These are phyloP conservation scores for Xanthorhoe spadicearia DNA, from an alignment of 2,888 invertebrate genomes.

Conservation along the genomic window DNA sequence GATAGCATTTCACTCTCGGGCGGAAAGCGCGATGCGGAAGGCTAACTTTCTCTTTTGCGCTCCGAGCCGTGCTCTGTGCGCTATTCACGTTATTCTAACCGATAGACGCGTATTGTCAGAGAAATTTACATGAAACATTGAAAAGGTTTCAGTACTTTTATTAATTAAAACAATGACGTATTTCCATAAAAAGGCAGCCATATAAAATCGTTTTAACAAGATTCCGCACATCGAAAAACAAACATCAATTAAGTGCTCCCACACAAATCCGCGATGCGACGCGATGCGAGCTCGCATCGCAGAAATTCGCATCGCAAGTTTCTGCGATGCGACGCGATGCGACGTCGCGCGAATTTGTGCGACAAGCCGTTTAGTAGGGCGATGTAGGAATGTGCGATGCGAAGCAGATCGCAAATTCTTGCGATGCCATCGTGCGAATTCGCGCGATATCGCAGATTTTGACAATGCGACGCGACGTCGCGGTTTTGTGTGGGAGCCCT, in stretches of 20 bases:
- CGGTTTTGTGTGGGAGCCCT: too few relatives aligned
- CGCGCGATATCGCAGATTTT: too few relatives aligned
- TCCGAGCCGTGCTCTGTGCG: slow-evolving; percentile 55
- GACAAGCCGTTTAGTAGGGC: too few relatives aligned
- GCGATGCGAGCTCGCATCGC: too few relatives aligned
- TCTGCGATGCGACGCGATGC: too few relatives aligned
- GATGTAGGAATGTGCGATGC: too few relatives aligned
- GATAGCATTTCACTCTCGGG: slow-evolving; percentile 83
- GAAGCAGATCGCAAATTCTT: too few relatives aligned
- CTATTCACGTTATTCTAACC: slow-evolving; percentile 35
- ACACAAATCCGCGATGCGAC: too few relatives aligned
- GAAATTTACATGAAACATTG: slow-evolving; percentile 10
- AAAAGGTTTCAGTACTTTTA: not conserved
- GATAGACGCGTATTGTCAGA: slow-evolving; percentile 12
- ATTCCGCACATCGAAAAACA: slow-evolving; percentile 49
- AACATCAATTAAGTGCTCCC: slow-evolving; percentile 63
- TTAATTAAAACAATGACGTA: not conserved
- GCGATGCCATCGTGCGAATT: too few relatives aligned
- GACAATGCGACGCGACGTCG: too few relatives aligned
- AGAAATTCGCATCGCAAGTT: too few relatives aligned
- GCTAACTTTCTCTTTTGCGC: slow-evolving; percentile 82
- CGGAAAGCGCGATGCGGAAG: slow-evolving; percentile 83
- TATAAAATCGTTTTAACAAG: slow-evolving; percentile 39
- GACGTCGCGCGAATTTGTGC: too few relatives aligned
- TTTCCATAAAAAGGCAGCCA: not conserved